These are phyloP conservation scores for Hylomyscus alleni DNA, from an alignment of 2,797 vertebrate genomes.

Conservation along the genomic window DNA sequence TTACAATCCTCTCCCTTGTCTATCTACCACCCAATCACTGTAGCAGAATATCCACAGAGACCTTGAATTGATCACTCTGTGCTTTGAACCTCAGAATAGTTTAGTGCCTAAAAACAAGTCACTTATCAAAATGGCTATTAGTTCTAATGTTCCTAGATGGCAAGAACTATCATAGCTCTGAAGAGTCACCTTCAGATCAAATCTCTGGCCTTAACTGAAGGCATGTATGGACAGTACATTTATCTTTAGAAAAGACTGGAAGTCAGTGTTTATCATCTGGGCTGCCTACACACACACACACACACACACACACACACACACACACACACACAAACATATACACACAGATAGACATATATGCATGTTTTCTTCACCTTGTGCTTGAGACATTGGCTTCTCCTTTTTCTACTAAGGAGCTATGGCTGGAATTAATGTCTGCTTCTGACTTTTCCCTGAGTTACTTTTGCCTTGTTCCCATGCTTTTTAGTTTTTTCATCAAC, in stretches of 20 bases:
- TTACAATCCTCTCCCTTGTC: no score
- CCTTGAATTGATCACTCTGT: not conserved
- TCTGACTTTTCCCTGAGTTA: not conserved
- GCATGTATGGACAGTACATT: not conserved
- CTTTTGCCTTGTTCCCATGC: not conserved
- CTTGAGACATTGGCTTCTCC: not conserved
- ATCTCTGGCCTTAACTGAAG: not conserved
- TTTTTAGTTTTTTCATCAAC: not conserved
- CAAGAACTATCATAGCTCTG: not conserved
- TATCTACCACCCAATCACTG: not conserved
- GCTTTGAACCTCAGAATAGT: not conserved
- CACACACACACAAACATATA: no score
- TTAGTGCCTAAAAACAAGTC: not conserved
- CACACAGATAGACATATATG: no score
- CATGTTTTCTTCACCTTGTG: not conserved
- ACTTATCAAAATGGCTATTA: not conserved
- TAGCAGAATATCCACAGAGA: not conserved
- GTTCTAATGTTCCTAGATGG: not conserved
- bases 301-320: no score
- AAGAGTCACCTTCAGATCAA: not conserved
- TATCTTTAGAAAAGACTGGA: not conserved
- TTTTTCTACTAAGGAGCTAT: not conserved
- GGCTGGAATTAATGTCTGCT: not conserved
- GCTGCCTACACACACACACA: not conserved
- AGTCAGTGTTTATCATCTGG: not conserved